Evolutionary conservation across 1,140 invertebrate genomes (phyloP).

Genomic region (Cataglyphis hispanica): DNA sequence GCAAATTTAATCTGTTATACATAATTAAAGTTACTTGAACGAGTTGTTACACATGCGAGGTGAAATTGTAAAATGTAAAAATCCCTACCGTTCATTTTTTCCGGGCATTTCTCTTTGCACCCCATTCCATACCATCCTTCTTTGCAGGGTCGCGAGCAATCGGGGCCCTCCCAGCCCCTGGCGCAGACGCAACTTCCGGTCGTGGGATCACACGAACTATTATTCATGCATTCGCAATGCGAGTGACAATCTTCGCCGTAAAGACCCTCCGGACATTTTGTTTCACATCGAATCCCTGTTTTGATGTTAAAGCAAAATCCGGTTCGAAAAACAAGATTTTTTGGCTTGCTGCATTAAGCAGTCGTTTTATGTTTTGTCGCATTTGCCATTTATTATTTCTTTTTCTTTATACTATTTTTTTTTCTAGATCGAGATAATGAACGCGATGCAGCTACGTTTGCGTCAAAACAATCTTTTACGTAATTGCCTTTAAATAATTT

Average conservation of each 20-base stretch:
- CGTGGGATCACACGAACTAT: slow-evolving; percentile 94
- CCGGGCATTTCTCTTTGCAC: slow-evolving; percentile 93
- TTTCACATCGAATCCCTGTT: slow-evolving; percentile 90
- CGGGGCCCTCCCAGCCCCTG: slow-evolving; percentile 93
- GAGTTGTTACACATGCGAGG: background rate
- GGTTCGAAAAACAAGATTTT: slow-evolving; percentile 19
- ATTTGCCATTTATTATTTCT: background rate
- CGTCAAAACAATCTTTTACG: background rate
- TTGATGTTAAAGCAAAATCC: slow-evolving; percentile 53
- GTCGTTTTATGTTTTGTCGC: background rate
- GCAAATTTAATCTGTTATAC: background rate
- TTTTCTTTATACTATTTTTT: background rate
- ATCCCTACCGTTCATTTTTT: slow-evolving; percentile 88
- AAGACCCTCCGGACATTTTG: slow-evolving; percentile 91
- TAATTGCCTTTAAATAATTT: background rate
- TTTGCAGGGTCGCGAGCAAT: slow-evolving; percentile 92
- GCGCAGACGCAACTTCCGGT: slow-evolving; percentile 94
- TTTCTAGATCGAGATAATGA: background rate
- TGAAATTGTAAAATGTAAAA: too few relatives aligned
- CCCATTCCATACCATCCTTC: slow-evolving; percentile 92
- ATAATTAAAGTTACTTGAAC: background rate
- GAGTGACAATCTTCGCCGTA: slow-evolving; percentile 93
- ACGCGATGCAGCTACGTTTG: background rate
- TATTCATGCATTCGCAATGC: slow-evolving; percentile 93
- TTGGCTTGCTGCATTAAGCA: background rate